phyloP scores from a whole-genome alignment of 1,140 invertebrate genomes.

The Trinorchestia longiramus region DNA sequence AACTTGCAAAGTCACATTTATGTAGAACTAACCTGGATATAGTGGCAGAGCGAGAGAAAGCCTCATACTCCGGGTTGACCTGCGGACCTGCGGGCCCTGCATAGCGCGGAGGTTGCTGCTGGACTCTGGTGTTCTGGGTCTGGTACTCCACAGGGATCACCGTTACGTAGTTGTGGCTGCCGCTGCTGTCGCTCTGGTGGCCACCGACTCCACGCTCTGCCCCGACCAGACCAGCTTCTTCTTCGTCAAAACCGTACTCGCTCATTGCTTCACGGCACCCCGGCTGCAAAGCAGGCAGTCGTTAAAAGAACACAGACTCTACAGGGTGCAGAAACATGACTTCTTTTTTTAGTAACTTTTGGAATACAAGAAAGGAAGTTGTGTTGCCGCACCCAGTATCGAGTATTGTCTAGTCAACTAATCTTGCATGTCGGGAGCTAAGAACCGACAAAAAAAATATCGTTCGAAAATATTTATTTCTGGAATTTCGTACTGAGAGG shows the following conservation, averaged over 20 bases:
- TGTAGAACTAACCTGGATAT: slow-evolving; percentile 61
- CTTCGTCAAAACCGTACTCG: slow-evolving; percentile 66
- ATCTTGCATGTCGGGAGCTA: too few relatives aligned
- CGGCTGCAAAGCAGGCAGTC: background rate
- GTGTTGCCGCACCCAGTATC: too few relatives aligned
- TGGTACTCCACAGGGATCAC: slow-evolving; percentile 67
- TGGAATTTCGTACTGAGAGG: too few relatives aligned
- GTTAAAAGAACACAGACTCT: background rate
- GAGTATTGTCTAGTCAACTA: too few relatives aligned
- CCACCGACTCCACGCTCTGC: slow-evolving; percentile 61
- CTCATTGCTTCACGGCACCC: slow-evolving; percentile 58
- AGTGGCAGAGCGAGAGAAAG: slow-evolving; percentile 60
- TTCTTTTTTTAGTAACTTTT: too few relatives aligned
- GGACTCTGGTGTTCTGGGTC: slow-evolving; percentile 49
- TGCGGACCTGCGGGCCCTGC: background rate
- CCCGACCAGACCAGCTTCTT: slow-evolving; percentile 57
- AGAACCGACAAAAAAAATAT: too few relatives aligned
- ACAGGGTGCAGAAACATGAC: too few relatives aligned
- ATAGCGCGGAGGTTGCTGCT: slow-evolving; percentile 14
- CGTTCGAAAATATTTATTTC: too few relatives aligned
- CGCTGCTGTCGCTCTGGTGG: slow-evolving; percentile 66
- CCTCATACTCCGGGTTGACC: slow-evolving; percentile 63
- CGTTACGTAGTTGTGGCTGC: slow-evolving; percentile 65
- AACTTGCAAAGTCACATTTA: background rate
- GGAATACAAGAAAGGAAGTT: too few relatives aligned